Percentiles rank a stretch among this genome's conserved stretches.
These are phyloP conservation scores for Pararge aegeria DNA, from an alignment of 1,140 invertebrate species.

Conservation along the genomic window DNA sequence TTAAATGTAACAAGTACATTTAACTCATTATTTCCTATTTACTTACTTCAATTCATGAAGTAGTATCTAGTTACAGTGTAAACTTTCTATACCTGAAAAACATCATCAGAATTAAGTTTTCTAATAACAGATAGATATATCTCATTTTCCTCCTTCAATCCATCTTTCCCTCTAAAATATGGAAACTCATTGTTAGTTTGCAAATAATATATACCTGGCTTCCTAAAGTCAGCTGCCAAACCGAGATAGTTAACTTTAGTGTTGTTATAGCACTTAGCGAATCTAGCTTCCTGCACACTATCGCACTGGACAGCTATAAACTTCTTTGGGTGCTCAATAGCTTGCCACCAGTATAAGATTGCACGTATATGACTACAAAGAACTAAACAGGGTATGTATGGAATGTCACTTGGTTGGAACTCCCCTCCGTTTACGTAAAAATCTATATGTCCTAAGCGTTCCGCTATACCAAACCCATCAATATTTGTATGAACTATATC, in stretches of 20 bases:
- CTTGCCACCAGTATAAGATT: conserved; percentile 63
- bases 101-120: conserved; percentile 52
- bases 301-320: conserved; percentile 61
- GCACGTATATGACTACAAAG: conserved; percentile 61
- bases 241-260: conserved; percentile 51
- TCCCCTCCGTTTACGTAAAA: conserved; percentile 88
- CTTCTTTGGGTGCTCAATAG: conserved; percentile 60
- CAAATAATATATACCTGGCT: conserved; percentile 60
- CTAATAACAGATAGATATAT: conserved; percentile 47
- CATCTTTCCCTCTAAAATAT: conserved; percentile 60
- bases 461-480: conserved; percentile 84
- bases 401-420: conserved; percentile 81
- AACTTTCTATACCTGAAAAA: conserved; percentile 40
- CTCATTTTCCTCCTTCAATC: conserved; percentile 55
- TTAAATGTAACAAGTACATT: too few species aligned
- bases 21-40: too few species aligned
- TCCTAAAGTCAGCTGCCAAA: conserved; percentile 49
- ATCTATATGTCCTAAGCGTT: conserved; percentile 84
- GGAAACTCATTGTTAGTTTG: conserved; percentile 62
- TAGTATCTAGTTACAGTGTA: too few species aligned
- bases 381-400: conserved; percentile 57
- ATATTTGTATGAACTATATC: conserved; percentile 86
- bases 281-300: conserved; percentile 57
- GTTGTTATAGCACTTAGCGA: conserved; percentile 56
- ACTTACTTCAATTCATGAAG: too few species aligned